Evolutionary conservation across 2,888 invertebrate genomes (phyloP).

Genomic region (Malthinus seriepunctatus): DNA sequence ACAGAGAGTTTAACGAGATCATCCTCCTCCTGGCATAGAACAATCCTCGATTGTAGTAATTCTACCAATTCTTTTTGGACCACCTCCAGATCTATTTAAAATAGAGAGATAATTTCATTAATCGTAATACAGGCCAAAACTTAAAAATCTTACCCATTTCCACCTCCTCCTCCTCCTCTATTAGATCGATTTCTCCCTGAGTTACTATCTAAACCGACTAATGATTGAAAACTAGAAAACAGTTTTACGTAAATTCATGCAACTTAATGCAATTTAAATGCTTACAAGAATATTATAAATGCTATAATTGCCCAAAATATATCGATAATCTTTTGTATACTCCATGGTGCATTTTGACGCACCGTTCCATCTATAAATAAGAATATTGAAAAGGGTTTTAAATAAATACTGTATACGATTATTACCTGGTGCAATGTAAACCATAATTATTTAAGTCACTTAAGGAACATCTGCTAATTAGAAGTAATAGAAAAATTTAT

Average conservation of each 20-base stretch:
- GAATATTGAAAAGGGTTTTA: not conserved
- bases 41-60: conserved; percentile 41
- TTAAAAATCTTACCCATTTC: conserved; percentile 6
- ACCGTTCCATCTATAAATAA: conserved; percentile 58
- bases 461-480: too few species aligned
- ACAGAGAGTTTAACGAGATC: conserved; percentile 42
- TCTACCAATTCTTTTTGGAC: conserved; percentile 35
- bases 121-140: not conserved
- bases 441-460: conserved; percentile 31
- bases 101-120: not conserved
- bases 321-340: conserved; percentile 52
- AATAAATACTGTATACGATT: not conserved
- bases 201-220: conserved; percentile 41
- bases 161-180: conserved; percentile 38
- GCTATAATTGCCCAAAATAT: conserved; percentile 60
- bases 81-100: conserved; percentile 28
- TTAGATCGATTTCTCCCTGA: conserved; percentile 34
- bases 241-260: not conserved
- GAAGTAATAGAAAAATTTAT: too few species aligned
- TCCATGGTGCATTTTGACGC: conserved; percentile 56
- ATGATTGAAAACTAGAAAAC: conserved; percentile 44
- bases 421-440: conserved; percentile 36
- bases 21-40: conserved; percentile 44
- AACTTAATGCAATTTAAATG: conserved; percentile 33
- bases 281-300: conserved; percentile 63